Conservation (phyloP, 2,797 vertebrate genomes). For the Gambusia yucatana region DNA sequence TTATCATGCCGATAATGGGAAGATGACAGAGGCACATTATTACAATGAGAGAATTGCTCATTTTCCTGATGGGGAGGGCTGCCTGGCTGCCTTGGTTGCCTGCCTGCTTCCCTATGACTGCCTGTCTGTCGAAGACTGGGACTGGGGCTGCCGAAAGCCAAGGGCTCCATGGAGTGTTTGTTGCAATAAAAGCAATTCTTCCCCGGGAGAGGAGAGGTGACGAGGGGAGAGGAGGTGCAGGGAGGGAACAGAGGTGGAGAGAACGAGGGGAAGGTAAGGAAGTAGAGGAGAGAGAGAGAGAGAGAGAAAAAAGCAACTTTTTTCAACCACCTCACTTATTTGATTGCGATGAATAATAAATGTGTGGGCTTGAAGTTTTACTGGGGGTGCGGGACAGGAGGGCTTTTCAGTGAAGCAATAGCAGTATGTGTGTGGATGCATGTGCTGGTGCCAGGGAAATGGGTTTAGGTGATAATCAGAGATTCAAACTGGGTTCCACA, state of each 20-base stretch:
- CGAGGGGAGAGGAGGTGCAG: slow-evolving; percentile 54
- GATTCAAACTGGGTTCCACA: slow-evolving; percentile 75
- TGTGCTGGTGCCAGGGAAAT: slow-evolving; percentile 38
- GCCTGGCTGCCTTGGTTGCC: slow-evolving; percentile 80
- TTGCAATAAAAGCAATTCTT: slow-evolving; percentile 97
- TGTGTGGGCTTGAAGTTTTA: slow-evolving; percentile 72
- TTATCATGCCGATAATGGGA: slow-evolving; percentile 99
- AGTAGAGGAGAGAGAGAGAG: slow-evolving; percentile 43
- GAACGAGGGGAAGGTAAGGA: slow-evolving; percentile 52
- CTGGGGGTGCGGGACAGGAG: slow-evolving; percentile 5
- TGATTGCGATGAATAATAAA: slow-evolving; percentile 99
- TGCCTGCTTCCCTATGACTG: slow-evolving; percentile 66
- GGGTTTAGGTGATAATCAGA: slow-evolving; percentile 77
- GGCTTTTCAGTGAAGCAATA: slow-evolving; percentile 23
- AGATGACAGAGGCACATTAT: slow-evolving; percentile 99
- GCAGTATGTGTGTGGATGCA: slow-evolving; percentile 29
- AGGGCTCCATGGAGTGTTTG: slow-evolving; percentile 79
- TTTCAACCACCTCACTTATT: slow-evolving; percentile 94
- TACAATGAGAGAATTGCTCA: slow-evolving; percentile 99
- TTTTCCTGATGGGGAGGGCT: slow-evolving; percentile 88
- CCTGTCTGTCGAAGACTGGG: slow-evolving; percentile 69
- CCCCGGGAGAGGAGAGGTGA: slow-evolving; percentile 75
- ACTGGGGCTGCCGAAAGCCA: slow-evolving; percentile 72
- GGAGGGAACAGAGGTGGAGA: slow-evolving; percentile 56
- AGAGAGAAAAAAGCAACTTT: slow-evolving; percentile 85